Evolutionary conservation across 2,113 vertebrate species (phyloP), one percentile per base, ranked within the genome.

Genomic region (Camelus dromedarius): DNA sequence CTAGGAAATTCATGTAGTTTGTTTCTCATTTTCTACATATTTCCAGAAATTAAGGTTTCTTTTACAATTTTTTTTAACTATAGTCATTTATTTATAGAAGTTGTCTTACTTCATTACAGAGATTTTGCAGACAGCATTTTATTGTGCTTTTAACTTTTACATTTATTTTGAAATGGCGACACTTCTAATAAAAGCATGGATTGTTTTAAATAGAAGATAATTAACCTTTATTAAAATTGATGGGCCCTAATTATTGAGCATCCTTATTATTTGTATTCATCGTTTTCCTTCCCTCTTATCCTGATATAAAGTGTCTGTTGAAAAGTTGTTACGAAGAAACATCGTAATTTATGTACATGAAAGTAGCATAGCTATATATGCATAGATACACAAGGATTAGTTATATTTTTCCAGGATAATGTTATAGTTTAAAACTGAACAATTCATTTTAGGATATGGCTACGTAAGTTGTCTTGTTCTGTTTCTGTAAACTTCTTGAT

Each of bases 151-250:
- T 69, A 19, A 73, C 16, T 79, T 86, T 82, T 20, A 32, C 5
- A n/a, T 83, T 73, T 67, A 19, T 94, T 96, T 91, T 76, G 60
- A 89, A 91, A 60, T 46, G 20, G 32, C 72, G 58, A 48, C 35
- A 24, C 20, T 50, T 95, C 12, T 60, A 73, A 67, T 13, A 54
- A 94, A 62, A 79, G 26, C 18, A 13, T 48, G 20, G 46, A 4
- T 32, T 50, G 19, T 86, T 96, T 90, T 69, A 77, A 76, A 28
- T 50, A 15, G 54, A 76, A 82, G 30, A 5, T 75, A 35, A 46
- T 92, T 85, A 83, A 69, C 8, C 35, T 89, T 86, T 73, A 69
- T 52, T 60, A 72, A 91, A 81, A 62, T 20, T 35, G 38, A n/a
- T 70, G 60, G 64, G n/a, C 6, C 24, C n/a, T 38, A 12, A n/a